phyloP scores from a whole-genome alignment of 37 sponge, comb jelly and placozoan species.

The Beroe forskalii region DNA sequence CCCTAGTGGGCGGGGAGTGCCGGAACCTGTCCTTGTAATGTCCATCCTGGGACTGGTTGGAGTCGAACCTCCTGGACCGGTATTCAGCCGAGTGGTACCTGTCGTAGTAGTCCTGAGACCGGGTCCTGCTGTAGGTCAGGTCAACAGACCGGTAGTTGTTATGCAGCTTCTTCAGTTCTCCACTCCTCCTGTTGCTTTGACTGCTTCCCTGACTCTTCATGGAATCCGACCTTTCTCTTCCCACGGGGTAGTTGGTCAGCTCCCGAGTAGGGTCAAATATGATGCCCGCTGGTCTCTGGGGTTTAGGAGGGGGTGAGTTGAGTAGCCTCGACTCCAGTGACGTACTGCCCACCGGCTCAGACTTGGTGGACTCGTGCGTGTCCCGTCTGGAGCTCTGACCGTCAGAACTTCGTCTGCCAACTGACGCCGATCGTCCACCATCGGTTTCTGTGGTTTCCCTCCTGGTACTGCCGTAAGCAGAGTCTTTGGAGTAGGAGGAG shows the following conservation, averaged over 20 bases:
- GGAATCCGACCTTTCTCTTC: neutral
- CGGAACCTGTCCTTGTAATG: conserved; percentile 58
- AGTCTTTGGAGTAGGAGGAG: neutral
- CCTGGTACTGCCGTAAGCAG: neutral
- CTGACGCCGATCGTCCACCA: neutral
- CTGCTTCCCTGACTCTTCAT: neutral
- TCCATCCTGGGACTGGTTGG: neutral
- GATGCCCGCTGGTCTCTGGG: conserved; percentile 39
- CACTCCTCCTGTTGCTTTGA: conserved; percentile 5
- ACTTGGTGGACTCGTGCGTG: conserved; percentile 45
- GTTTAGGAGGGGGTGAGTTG: conserved; percentile 39
- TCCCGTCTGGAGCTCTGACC: neutral
- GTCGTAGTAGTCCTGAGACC: conserved; percentile 60
- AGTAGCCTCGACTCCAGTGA: conserved; percentile 24
- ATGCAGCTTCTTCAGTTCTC: conserved; percentile 24
- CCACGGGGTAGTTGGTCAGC: neutral
- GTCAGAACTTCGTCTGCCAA: neutral
- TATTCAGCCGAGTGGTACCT: conserved; percentile 19
- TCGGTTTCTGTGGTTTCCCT: neutral
- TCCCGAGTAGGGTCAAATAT: conserved; percentile 17
- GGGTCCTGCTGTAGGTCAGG: conserved; percentile 22
- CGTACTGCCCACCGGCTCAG: neutral
- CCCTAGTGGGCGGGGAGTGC: conserved; percentile 56
- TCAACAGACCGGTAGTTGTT: conserved; percentile 51
- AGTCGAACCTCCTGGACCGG: neutral